Evolutionary conservation across 2,888 invertebrate species (phyloP), one percentile per base, ranked within the genome.

Genomic region (Xanthorhoe designata): DNA sequence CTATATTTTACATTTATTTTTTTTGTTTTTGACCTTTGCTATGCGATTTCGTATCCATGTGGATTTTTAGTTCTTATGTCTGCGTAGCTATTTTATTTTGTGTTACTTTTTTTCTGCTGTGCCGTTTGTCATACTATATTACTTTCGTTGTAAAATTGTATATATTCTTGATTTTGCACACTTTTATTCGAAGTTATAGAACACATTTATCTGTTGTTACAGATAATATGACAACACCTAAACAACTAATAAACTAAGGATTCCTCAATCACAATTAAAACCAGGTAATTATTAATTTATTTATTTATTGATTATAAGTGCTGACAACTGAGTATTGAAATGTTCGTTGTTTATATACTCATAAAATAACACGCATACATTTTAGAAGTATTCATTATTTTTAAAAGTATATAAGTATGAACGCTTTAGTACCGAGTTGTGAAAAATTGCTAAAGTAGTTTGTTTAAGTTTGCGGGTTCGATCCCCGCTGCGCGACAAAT

Each of bases 151-250:
- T 35, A 24, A 62, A 32, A 32, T 32, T 65, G 49, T 49, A 60
- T 58, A 58, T 10, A 10, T 4, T 29, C 29, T 52, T 18, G 5
- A 45, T 18, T 58, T 50, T 7, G 10, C 47, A 49, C 19, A 24
- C 7, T 53, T 42, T 42, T 5, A 24, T 38, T 3, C 35, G 42
- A 70, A 64, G 61, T 80, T 73, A 80, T 80, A 77, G 70, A 79
- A 75, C 61, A 49, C 24, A 66, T 58, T 78, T 83, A 73, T 87
- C 83, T 73, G 68, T 84, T 84, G 84, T 84, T 84, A 73, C 83
- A 84, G 84, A 75, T 70, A 64, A n/a, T 15, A 64, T 61, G 58
- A 61, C 54, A 61, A 35, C 59, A 61, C 10, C 18, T 45, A 24
- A 50, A 47, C 15, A 15, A 7, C 47, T 24, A 24, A 0, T 6